Percentiles rank a stretch among this genome's conserved stretches.
Evolutionary conservation across 1,140 invertebrate species (phyloP).

Genomic region (Fopius arisanus): DNA sequence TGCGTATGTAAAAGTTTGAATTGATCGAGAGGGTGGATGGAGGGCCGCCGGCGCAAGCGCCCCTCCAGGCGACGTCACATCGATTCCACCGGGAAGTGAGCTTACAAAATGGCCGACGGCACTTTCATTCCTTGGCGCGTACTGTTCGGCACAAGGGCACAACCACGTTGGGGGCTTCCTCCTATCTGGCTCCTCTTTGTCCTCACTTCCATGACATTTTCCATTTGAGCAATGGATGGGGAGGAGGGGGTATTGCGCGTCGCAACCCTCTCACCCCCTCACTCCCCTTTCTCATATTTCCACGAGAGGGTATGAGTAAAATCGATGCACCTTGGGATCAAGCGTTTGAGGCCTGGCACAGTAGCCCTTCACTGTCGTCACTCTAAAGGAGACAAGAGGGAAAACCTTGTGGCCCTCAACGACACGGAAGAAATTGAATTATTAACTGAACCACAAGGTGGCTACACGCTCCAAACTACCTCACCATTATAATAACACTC

Average conservation of each 20-base stretch:
- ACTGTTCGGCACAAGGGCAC: slow-evolving; percentile 26
- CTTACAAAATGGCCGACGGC: slow-evolving; percentile 66
- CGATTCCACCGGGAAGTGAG: slow-evolving; percentile 64
- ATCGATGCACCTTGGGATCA: background rate
- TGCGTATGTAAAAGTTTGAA: slow-evolving; percentile 39
- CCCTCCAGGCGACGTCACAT: slow-evolving; percentile 64
- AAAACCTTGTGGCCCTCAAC: slow-evolving; percentile 44
- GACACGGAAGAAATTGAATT: slow-evolving; percentile 63
- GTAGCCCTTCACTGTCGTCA: background rate
- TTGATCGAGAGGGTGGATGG: slow-evolving; percentile 52
- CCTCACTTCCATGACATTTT: slow-evolving; percentile 41
- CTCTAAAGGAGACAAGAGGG: slow-evolving; percentile 35
- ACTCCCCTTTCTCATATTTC: background rate
- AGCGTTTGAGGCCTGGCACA: background rate
- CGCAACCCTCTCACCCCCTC: background rate
- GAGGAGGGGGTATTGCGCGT: background rate
- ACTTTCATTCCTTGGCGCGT: slow-evolving; percentile 59
- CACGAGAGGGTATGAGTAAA: slow-evolving; percentile 15
- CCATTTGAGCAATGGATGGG: background rate
- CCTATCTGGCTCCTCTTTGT: slow-evolving; percentile 58
- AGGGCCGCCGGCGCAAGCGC: slow-evolving; percentile 62
- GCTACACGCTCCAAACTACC: slow-evolving; percentile 47
- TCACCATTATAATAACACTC: slow-evolving; percentile 42
- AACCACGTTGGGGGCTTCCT: slow-evolving; percentile 42
- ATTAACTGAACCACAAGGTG: slow-evolving; percentile 63